A percentile compares a stretch with the other conserved stretches of the same genome.
These are phyloP conservation scores for Branchinecta sandiegonensis DNA, from an alignment of 2,888 invertebrate genomes.

Conservation along the genomic window DNA sequence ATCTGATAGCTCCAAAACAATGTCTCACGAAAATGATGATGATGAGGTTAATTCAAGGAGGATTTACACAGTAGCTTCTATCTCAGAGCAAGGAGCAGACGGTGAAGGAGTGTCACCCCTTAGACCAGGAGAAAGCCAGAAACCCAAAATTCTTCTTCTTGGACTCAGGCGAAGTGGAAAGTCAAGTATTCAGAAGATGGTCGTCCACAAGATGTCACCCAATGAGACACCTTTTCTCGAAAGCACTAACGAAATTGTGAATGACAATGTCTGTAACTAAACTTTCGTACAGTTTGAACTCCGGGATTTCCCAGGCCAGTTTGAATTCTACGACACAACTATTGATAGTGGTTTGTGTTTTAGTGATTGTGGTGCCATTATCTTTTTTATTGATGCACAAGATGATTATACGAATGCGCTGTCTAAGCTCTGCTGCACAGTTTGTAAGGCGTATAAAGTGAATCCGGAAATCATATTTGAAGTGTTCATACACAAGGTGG, in stretches of 20 bases:
- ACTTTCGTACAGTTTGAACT: constrained; percentile 99
- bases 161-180: constrained; percentile 92
- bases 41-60: constrained; percentile 31
- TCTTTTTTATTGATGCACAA: constrained; percentile 98
- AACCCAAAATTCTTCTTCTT: constrained; percentile 87
- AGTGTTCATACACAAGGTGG: constrained; percentile 88
- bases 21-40: constrained; percentile 28
- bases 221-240: constrained; percentile 97
- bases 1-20: background rate
- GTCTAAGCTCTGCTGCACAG: constrained; percentile 77
- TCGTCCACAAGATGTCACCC: constrained; percentile 99
- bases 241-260: constrained; percentile 94
- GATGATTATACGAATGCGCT: constrained; percentile 96
- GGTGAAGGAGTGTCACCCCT: constrained; percentile 42
- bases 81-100: constrained; percentile 78
- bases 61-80: constrained; percentile 47
- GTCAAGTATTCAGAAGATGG: constrained; percentile 98
- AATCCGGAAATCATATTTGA: constrained; percentile 95
- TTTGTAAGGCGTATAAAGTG: constrained; percentile 85
- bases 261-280: constrained; percentile 91
- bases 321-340: constrained; percentile 89
- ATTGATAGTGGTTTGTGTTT: constrained; percentile 94
- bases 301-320: constrained; percentile 98
- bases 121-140: constrained; percentile 61
- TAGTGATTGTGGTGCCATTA: constrained; percentile 84